Base-by-base conservation (phyloP, 2,888 invertebrate genomes). In the Calliphora vomitoria region DNA sequence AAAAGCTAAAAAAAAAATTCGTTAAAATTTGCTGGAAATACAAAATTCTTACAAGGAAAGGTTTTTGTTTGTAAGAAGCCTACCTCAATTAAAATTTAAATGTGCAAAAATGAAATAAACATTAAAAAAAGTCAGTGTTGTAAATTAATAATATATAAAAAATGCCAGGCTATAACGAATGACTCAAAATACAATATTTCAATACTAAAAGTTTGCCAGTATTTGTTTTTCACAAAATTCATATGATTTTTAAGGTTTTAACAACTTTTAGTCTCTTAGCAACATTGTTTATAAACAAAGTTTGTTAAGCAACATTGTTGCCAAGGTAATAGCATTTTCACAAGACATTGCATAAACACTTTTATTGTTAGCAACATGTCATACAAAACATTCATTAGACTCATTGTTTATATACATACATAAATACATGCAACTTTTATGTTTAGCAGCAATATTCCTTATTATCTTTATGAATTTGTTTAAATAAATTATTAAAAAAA, bases 71-170 rank as follows among this genome's bases (percentile, higher is more conserved):
- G 10, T 11, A 18, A 18, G 41, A 89, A 91, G 91, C 92, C 91
- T 91, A 92, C 91, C 92, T 90, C 91, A 91, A 91, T 91, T 91
- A 89, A 90, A 86, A 76, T 60, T 15, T 41, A 86, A 71, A 87
- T 74, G 85, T 72, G 75, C 35, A 78, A 60, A 85, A 87, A 88
- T 55, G 68, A 66, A 74, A 31, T 58, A 75, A 66, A n/a, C 47
- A n/a, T 31, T 58, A 8, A 8, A 55, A 31, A 41, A 60, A 35
- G 6, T 64, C n/a, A 15, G 31, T 13, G 13, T 50, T 35, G 15
- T 25, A 74, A 60, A 60, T 41, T 1, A n/a, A 25, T 58, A 85
- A 69, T 20, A 47, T 3, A 15, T 6, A 47, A 47, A 47, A 47
- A 15, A 13, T 13, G 47, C 15, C 10, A 47, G 47, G 4, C 13